A percentile compares a stretch with the other conserved stretches of the same genome.
Evolutionary conservation across 2,888 invertebrate species (phyloP).

Genomic region (Flabesymbios commensalis): DNA sequence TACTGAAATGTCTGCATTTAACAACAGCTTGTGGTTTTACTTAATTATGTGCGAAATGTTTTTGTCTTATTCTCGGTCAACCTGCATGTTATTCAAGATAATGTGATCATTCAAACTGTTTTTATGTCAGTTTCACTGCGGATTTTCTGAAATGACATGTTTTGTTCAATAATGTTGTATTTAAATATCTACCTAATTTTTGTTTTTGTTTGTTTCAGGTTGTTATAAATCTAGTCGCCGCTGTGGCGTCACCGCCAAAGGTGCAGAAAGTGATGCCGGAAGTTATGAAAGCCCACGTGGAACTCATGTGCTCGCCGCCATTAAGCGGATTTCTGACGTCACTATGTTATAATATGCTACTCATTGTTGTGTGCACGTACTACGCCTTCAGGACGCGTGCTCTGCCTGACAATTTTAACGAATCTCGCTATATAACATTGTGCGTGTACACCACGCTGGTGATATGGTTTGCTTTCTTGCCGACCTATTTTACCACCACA

Average conservation of each 20-base stretch:
- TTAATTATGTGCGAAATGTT: too few species aligned
- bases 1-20: too few species aligned
- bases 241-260: conserved; percentile 26
- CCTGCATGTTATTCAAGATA: too few species aligned
- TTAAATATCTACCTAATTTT: too few species aligned
- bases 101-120: too few species aligned
- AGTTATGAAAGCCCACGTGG: conserved; percentile 36
- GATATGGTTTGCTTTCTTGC: conserved; percentile 47
- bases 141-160: too few species aligned
- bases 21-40: too few species aligned
- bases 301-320: conserved; percentile 41
- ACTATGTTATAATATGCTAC: conserved; percentile 42
- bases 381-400: conserved; percentile 42
- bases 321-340: conserved; percentile 37
- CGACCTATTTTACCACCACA: conserved; percentile 42
- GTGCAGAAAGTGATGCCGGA: conserved; percentile 34
- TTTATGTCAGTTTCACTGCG: too few species aligned
- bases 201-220: too few species aligned
- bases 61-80: too few species aligned
- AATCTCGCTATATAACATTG: conserved; percentile 45
- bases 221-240: conserved; percentile 25
- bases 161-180: too few species aligned
- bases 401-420: conserved; percentile 47
- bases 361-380: conserved; percentile 41
- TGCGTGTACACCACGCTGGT: conserved; percentile 48